Evolutionary conservation across 2,888 invertebrate genomes (phyloP), one percentile per base, ranked within the genome.

Genomic region (Synanthedon andrenaeformis): DNA sequence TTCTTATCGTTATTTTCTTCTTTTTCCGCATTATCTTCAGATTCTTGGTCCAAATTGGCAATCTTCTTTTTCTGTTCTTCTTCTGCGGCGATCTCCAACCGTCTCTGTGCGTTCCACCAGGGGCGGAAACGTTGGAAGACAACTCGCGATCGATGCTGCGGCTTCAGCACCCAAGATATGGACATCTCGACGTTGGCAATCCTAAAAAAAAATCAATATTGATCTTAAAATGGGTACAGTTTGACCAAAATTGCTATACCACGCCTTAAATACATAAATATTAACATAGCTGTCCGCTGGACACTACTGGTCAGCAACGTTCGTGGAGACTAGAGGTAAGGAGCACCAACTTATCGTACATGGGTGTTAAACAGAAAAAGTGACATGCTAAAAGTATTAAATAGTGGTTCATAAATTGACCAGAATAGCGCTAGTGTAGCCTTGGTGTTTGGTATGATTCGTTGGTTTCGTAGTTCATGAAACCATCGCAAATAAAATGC

Each of bases 71-170:
- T 67, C 50, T 65, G 62, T 51, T 63, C 70, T 42, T 71, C 69
- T 53, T 53, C 63, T 52, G 65, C 67, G 0, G 80, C 83, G 0
- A 77, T 56, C 60, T 84, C 83, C 54, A 74, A 71, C 48, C 88
- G 69, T 52, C 68, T 75, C 63, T 74, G 74, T 2, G 75, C 75
- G 63, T 87, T 82, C 84, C 87, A 79, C 81, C 82, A 84, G 1
- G 88, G 88, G 79, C 82, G 84, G 66, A 88, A 84, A 0, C 88
- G 70, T 58, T 88, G 88, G 71, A 88, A 88, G 74, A 82, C 84
- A 4, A 89, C 73, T 13, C 83, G 64, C n/a, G 74, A 61, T 1
- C 90, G 70, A 57, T 90, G 89, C 42, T 87, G 81, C 0, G 85
- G 81, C 54, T 79, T 80, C n/a, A 90, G 69, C 0, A 89, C 84